phyloP scores from a whole-genome alignment of 2,888 invertebrate species.

The Tanypteryx hageni region DNA sequence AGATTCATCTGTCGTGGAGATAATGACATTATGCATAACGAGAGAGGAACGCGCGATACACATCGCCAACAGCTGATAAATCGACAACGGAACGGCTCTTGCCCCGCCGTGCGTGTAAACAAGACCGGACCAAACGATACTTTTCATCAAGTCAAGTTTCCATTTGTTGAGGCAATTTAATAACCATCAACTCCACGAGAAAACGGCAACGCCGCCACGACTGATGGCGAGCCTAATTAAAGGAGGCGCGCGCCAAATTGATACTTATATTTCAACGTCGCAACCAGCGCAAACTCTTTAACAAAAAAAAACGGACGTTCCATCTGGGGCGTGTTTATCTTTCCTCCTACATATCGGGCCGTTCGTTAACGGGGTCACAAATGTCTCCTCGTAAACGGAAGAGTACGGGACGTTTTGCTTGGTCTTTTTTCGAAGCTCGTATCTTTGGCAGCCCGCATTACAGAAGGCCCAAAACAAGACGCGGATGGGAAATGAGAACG shows the following conservation, averaged over 20 bases:
- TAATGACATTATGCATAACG: too few relatives aligned
- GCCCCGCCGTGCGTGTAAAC: too few relatives aligned
- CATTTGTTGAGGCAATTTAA: too few relatives aligned
- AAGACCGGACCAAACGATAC: too few relatives aligned
- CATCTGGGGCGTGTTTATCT: conserved; percentile 44
- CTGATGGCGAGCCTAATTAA: conserved; percentile 8
- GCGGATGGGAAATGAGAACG: neutral
- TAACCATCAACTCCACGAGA: neutral
- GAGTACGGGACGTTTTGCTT: neutral
- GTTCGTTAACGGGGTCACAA: conserved; percentile 31
- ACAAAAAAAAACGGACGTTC: neutral
- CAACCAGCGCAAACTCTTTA: neutral
- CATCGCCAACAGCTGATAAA: too few relatives aligned
- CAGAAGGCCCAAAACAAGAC: neutral
- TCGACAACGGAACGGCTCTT: too few relatives aligned
- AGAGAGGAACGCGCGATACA: too few relatives aligned
- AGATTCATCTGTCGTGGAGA: too few relatives aligned
- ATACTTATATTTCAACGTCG: conserved; percentile 22
- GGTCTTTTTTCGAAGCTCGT: neutral
- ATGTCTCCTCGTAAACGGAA: conserved; percentile 26
- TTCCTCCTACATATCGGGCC: neutral
- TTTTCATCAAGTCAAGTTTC: too few relatives aligned
- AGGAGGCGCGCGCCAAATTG: conserved; percentile 33
- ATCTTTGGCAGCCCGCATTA: neutral
- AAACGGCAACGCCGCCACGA: neutral